Evolutionary conservation across 2,888 invertebrate species (phyloP), one percentile per base, ranked within the genome.

Genomic region (Dasysyrphus albostriatus): DNA sequence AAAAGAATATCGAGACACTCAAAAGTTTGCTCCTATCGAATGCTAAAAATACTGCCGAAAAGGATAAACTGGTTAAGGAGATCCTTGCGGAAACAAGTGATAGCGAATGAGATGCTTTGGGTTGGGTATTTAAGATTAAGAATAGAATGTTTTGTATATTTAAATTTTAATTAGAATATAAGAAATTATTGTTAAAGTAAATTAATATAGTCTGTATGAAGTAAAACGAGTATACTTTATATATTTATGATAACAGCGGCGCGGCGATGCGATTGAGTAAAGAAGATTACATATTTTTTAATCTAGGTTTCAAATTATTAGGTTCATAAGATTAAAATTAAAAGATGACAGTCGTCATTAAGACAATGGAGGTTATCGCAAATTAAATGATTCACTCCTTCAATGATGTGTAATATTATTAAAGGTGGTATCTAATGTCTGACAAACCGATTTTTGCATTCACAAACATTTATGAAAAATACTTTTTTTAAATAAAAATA

Each of bases 21-120:
- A 90, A 92, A 5, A 88, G 89, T 3, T 69, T 92, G 6, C 89
- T 92, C 1, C 88, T 91, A 19, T 85, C 89, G 7, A 91, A 91
- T 47, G 90, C 90, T 2, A 90, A 72, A 59, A 72, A 88, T 7
- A 87, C 80, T 0, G 89, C 89, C 10, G 90, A 91, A 34, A 90
- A 91, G 16, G 89, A 91, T 58, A 82, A 83, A 3, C 78, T 91
- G 1, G 89, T 92, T 3, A 73, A 90, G n/a, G 88, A 91, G 24
- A 91, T 92, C 32, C 83, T 92, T 10, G 90, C 89, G 7, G 89
- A 89, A 5, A 69, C 88, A 0, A 89, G 89, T 16, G 90, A 90
- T 34, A 89, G 89, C 19, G 90, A 90, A 14, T 89, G 88, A 12
- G 19, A n/a, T 61, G 8, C 6, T 5, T 9, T 16, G 4, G 5